Base-by-base conservation (phyloP, 2,888 invertebrate species). In the Herminia tarsipennalis region DNA sequence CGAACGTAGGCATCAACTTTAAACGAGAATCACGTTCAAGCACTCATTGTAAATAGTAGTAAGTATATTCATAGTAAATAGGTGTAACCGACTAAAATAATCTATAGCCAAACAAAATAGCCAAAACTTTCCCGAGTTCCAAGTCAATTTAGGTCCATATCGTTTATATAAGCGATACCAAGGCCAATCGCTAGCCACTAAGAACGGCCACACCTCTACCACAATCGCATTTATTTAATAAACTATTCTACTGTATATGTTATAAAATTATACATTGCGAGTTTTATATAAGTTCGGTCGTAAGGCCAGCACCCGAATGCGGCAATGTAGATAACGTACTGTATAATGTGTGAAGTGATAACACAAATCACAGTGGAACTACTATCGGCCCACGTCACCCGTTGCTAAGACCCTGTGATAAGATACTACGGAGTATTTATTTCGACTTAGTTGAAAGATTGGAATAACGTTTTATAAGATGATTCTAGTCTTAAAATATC, bases 91-190 rank as follows among this genome's bases (percentile, higher is more conserved):
- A n/a, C n/a, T n/a, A n/a, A n/a, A n/a, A n/a, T n/a, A n/a, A 58
- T 50, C 51, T 34, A 30, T 41, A 52, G 62, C 43, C 49, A 61
- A 70, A 56, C 46, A 54, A 59, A 72, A 64, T 56, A 39, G 50
- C 58, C 56, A 56, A 73, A 75, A 71, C 61, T 76, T 72, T 69
- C 66, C 66, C 59, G 49, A 61, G 67, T 66, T 70, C 56, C 61
- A 54, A 64, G 59, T 73, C 66, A 75, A 78, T 77, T 78, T 74
- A 69, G 72, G 59, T 66, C 66, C 70, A 76, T 75, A 75, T 60
- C 69, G 70, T 77, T 78, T 73, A 75, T 73, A 81, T 76, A 78
- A 72, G 61, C 68, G 68, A 66, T 72, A 78, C 62, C 80, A 84
- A 86, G 83, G 82, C 63, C 79, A 70, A 70, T 74, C 66, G 75